Conservation (phyloP, 1,140 invertebrate species). For the Heliconius hermathena region DNA sequence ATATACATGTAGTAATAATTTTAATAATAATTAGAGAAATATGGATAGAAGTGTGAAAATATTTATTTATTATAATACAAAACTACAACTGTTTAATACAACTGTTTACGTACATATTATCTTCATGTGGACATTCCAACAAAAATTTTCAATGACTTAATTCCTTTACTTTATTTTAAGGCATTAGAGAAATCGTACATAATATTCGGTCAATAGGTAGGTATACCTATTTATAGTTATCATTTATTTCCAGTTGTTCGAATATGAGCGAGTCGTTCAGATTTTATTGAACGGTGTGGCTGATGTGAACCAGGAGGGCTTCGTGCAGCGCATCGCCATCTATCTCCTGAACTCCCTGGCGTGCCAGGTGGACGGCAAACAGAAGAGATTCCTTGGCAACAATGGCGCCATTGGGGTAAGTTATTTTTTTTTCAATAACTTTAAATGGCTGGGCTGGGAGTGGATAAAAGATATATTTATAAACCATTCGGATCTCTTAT, state of each 20-base stretch:
- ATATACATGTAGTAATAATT: no score
- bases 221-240: not conserved
- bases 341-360: conserved; percentile 97
- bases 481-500: no score
- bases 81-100: no score
- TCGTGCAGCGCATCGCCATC: conserved; percentile 96
- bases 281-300: conserved; percentile 92
- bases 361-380: conserved; percentile 96
- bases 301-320: conserved; percentile 91
- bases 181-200: no score
- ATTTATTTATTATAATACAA: no score
- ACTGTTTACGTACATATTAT: no score
- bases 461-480: not conserved
- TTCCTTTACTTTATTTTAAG: no score
- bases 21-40: no score
- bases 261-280: conserved; percentile 93
- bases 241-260: conserved; percentile 88
- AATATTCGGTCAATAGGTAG: not conserved
- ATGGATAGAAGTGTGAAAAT: no score
- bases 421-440: conserved; percentile 35
- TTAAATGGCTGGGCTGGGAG: not conserved
- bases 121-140: no score
- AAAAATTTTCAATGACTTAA: no score
- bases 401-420: conserved; percentile 92
- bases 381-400: conserved; percentile 95